Evolutionary conservation across 2,888 invertebrate species (phyloP), one percentile per base, ranked within the genome.

Genomic region (Phalera bucephala): DNA sequence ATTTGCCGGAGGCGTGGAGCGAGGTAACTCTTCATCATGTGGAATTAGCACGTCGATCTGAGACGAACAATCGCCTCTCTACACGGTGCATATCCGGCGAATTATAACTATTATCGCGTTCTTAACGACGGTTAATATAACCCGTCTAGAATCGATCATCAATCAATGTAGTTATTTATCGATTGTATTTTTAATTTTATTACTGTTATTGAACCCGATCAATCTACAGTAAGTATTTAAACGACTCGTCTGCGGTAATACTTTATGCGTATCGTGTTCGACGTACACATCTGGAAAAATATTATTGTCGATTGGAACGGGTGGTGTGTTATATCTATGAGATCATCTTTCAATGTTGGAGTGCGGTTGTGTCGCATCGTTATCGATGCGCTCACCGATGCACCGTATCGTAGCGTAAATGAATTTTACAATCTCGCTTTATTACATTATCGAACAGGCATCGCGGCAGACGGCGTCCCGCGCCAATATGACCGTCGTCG

Each of bases 371-470:
- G 64, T 66, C 57, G 53, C 61, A 54, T 72, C 59, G 68, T 72
- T 78, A 78, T 77, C 72, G 68, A 67, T 77, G 72, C 67, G 64
- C 54, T 71, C 64, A 53, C 53, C 68, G 64, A 62, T 66, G 67
- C 45, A 54, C 47, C 47, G 56, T 58, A 65, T 64, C 64, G 55
- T 56, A 67, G 60, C 69, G 60, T 77, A 73, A 74, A 78, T 75
- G 77, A 65, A 72, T 72, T 72, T 61, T 69, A 71, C 67, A 75
- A 74, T 73, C 59, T 67, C 61, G 46, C 52, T 72, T 72, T 79
- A 78, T 76, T 71, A 70, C 64, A 70, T 64, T 78, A 77, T 72
- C 66, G 64, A 67, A 51, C 53, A 55, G 42, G 45, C 60, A 72
- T 72, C 58, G 59, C 50, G 55, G n/a, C n/a, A n/a, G n/a, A n/a